These are phyloP conservation scores for Eupsittula cactorum DNA, from an alignment of 2,113 vertebrate species.

Conservation along the genomic window DNA sequence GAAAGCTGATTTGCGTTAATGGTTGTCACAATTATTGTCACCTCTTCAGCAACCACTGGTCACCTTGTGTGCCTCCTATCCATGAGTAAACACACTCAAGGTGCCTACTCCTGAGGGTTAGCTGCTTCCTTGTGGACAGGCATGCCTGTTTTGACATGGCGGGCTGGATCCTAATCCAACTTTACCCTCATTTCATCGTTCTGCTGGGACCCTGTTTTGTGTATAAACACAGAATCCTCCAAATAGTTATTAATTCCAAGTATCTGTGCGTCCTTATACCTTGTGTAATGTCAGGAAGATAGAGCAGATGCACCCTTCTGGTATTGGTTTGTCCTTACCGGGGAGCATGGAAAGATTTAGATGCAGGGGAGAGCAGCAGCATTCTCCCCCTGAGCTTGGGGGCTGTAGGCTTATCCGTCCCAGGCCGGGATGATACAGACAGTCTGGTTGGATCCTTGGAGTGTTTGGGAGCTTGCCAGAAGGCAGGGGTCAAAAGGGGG, in stretches of 20 bases:
- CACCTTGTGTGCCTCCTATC: rapidly evolving
- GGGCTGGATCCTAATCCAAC: neutral
- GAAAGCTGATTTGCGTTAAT: neutral
- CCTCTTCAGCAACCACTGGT: neutral
- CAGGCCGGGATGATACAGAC: rapidly evolving
- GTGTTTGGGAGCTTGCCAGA: neutral
- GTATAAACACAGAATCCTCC: neutral
- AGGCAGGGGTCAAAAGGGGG: neutral
- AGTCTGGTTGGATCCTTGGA: neutral
- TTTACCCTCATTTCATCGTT: neutral
- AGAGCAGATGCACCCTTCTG: neutral
- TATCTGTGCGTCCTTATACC: rapidly evolving
- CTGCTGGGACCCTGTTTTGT: neutral
- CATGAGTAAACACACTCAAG: rapidly evolving
- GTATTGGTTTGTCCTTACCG: neutral
- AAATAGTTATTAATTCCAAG: neutral
- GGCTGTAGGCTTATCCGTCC: neutral
- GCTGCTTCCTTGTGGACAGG: rapidly evolving
- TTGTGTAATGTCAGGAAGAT: neutral
- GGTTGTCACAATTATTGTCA: neutral
- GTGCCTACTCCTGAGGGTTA: neutral
- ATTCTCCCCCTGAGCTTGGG: neutral
- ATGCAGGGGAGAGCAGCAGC: neutral
- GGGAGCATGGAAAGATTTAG: neutral
- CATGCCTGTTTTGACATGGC: rapidly evolving